Conservation (phyloP, 2,888 invertebrate genomes). For the Ramazzottius varieornatus region DNA sequence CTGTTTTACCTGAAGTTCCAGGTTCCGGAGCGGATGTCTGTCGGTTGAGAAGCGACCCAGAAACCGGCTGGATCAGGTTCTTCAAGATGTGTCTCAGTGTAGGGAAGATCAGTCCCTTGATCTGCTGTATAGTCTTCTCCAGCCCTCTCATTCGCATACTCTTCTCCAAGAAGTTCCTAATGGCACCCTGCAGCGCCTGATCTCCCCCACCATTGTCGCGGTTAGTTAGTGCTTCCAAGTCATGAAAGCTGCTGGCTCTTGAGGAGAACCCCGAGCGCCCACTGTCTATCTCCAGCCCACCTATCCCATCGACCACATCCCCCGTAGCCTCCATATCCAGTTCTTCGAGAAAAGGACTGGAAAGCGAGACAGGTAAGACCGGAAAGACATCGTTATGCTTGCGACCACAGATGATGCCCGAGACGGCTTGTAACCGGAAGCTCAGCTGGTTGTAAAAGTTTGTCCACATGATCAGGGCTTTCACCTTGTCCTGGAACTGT, state of each 20-base stretch:
- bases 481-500: slow-evolving; percentile 38
- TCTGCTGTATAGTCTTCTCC: slow-evolving; percentile 47
- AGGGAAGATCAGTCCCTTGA: slow-evolving; percentile 30
- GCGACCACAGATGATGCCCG: not conserved
- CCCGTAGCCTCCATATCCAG: no score
- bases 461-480: slow-evolving; percentile 68
- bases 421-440: not conserved
- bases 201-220: slow-evolving; percentile 8
- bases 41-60: not conserved
- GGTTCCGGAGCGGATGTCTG: no score
- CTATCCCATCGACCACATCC: not conserved
- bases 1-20: no score
- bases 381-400: not conserved
- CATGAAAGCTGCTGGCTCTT: slow-evolving; percentile 6
- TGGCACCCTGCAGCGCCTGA: slow-evolving; percentile 1
- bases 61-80: not conserved
- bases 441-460: slow-evolving; percentile 27
- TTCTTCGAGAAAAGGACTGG: no score
- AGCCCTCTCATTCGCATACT: slow-evolving; percentile 61
- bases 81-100: slow-evolving; percentile 17
- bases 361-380: no score
- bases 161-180: slow-evolving; percentile 52
- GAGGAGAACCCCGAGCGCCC: not conserved
- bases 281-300: slow-evolving; percentile 4
- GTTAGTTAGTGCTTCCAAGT: slow-evolving; percentile 4